A percentile compares a stretch with the other conserved stretches of the same genome.
These are phyloP conservation scores for Alligator sinensis DNA, from an alignment of 2,113 vertebrate species.

Conservation along the genomic window DNA sequence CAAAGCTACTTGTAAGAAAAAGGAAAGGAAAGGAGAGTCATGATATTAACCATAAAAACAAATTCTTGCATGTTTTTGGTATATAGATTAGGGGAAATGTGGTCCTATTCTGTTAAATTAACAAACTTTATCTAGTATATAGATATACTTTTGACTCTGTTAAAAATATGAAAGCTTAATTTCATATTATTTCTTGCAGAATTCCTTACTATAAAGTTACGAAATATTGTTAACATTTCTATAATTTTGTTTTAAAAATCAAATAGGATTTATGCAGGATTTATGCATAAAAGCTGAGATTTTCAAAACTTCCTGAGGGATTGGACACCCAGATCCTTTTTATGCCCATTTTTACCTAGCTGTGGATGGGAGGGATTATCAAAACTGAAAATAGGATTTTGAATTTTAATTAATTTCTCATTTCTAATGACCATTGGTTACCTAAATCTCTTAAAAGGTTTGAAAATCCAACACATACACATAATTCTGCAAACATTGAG, in stretches of 20 bases:
- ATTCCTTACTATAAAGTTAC: neutral
- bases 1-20: neutral
- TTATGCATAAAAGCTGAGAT: neutral
- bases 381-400: slow-evolving; percentile 35
- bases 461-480: slow-evolving; percentile 24
- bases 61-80: neutral
- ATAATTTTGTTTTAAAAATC: neutral
- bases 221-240: neutral
- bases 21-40: neutral
- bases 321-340: slow-evolving; percentile 15
- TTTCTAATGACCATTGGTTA: slow-evolving; percentile 57
- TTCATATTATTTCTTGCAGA: neutral
- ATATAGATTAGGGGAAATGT: neutral
- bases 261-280: neutral
- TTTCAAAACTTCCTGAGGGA: neutral
- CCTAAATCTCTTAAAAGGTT: slow-evolving; percentile 24
- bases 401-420: slow-evolving; percentile 69
- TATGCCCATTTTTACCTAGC: slow-evolving; percentile 43
- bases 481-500: neutral
- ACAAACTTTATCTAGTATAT: neutral
- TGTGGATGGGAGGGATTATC: neutral
- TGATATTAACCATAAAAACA: neutral
- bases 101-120: neutral
- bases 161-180: neutral
- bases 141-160: neutral